A percentile compares a stretch with the other conserved stretches of the same genome.
phyloP scores from a whole-genome alignment of 2,888 invertebrate species.

The Chaetoderma sp. region DNA sequence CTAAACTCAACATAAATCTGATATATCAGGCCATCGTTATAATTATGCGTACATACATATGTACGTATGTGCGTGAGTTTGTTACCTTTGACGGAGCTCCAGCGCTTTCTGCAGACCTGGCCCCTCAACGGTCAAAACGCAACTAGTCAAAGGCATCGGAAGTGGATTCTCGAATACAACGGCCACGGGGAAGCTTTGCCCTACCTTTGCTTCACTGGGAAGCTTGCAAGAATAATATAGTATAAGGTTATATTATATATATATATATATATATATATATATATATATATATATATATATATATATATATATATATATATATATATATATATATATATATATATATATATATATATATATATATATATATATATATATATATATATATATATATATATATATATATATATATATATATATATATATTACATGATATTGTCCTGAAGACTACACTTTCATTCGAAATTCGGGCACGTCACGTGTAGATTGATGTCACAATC shows the following conservation, averaged over 20 bases:
- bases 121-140: conserved; percentile 80
- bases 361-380: too few relatives aligned
- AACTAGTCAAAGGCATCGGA: conserved; percentile 75
- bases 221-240: conserved; percentile 71
- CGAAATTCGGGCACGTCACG: too few relatives aligned
- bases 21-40: too few relatives aligned
- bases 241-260: neutral
- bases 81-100: conserved; percentile 38
- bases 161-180: conserved; percentile 75
- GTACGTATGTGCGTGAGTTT: neutral
- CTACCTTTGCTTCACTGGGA: conserved; percentile 75
- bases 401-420: too few relatives aligned
- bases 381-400: too few relatives aligned
- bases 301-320: neutral
- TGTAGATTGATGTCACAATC: too few relatives aligned
- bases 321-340: neutral
- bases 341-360: too few relatives aligned
- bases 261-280: neutral
- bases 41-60: neutral
- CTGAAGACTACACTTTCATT: too few relatives aligned
- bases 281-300: neutral
- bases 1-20: too few relatives aligned
- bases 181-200: conserved; percentile 72
- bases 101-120: conserved; percentile 67
- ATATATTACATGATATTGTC: too few relatives aligned